A percentile compares a stretch with the other conserved stretches of the same genome.
phyloP scores from a whole-genome alignment of 2,888 invertebrate species.

The Suillia variegata region DNA sequence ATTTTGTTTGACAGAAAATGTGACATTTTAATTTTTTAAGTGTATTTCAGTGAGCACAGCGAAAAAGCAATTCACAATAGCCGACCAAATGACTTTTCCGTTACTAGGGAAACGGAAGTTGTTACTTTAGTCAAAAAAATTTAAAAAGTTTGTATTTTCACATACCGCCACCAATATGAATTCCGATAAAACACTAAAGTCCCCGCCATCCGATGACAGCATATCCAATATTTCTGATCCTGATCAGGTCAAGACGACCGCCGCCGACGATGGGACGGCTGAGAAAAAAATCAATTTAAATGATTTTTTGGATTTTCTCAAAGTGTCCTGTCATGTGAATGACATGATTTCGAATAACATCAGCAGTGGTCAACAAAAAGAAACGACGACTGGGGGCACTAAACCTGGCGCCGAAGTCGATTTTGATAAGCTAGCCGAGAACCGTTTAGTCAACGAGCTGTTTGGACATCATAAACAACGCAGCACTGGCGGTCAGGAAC shows the following conservation, averaged over 20 bases:
- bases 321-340: slow-evolving; percentile 60
- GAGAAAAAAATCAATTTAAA: too few species aligned
- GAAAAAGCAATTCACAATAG: too few species aligned
- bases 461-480: slow-evolving; percentile 28
- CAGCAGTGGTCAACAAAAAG: slow-evolving; percentile 10
- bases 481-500: slow-evolving; percentile 6
- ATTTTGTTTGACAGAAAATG: too few species aligned
- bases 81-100: too few species aligned
- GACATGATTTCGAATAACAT: slow-evolving; percentile 58
- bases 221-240: neutral
- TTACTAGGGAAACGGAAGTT: slow-evolving; percentile 28
- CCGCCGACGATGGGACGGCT: slow-evolving; percentile 26
- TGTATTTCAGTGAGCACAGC: too few species aligned
- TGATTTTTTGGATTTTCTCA: slow-evolving; percentile 60
- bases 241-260: too few species aligned
- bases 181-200: slow-evolving; percentile 8
- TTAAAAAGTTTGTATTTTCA: neutral
- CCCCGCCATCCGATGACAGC: slow-evolving; percentile 1
- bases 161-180: slow-evolving; percentile 16
- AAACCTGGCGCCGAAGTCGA: slow-evolving; percentile 36
- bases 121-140: slow-evolving; percentile 9
- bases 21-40: too few species aligned
- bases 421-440: slow-evolving; percentile 53
- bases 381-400: slow-evolving; percentile 3
- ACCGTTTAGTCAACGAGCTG: slow-evolving; percentile 54